Evolutionary conservation across 2,888 invertebrate genomes (phyloP).

Genomic region (Ferdinandea cuprea): DNA sequence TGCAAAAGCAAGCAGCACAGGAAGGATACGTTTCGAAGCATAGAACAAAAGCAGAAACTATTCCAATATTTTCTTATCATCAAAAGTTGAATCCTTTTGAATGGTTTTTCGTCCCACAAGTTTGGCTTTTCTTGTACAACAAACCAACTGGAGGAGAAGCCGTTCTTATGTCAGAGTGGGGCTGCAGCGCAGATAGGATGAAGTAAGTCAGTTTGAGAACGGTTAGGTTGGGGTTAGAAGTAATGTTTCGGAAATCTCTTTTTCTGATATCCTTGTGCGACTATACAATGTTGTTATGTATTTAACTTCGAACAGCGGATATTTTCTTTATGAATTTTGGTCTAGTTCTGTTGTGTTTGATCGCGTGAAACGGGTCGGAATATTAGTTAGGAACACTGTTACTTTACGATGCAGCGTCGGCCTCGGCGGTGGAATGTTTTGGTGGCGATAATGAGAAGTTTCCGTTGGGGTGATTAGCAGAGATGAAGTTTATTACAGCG

Average conservation of each 20-base stretch:
- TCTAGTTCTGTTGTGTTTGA: conserved; percentile 36
- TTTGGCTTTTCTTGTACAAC: conserved; percentile 9
- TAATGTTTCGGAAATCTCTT: conserved; percentile 9
- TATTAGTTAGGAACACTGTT: conserved; percentile 12
- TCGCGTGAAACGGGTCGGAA: conserved; percentile 42
- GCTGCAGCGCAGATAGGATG: conserved; percentile 7
- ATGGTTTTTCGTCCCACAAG: conserved; percentile 60
- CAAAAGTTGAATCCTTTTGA: conserved; percentile 64
- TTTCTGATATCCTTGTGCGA: conserved; percentile 14
- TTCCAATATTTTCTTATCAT: conserved; percentile 72
- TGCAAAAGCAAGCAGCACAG: conserved; percentile 49
- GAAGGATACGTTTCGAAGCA: conserved; percentile 55
- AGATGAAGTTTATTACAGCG: conserved; percentile 47
- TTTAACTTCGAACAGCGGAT: conserved; percentile 14
- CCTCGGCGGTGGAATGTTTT: conserved; percentile 3
- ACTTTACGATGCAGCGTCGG: too few species aligned
- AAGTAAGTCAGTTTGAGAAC: conserved; percentile 19
- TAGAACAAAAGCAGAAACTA: conserved; percentile 67
- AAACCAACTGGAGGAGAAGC: too few species aligned
- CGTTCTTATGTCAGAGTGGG: not conserved
- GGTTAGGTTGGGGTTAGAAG: conserved; percentile 10
- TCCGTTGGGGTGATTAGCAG: conserved; percentile 58
- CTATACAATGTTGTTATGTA: not conserved
- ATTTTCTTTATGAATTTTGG: conserved; percentile 52
- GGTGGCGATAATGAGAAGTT: conserved; percentile 46